phyloP scores from a whole-genome alignment of 35 echinoderm and acorn worm species.

The Patiria miniata region DNA sequence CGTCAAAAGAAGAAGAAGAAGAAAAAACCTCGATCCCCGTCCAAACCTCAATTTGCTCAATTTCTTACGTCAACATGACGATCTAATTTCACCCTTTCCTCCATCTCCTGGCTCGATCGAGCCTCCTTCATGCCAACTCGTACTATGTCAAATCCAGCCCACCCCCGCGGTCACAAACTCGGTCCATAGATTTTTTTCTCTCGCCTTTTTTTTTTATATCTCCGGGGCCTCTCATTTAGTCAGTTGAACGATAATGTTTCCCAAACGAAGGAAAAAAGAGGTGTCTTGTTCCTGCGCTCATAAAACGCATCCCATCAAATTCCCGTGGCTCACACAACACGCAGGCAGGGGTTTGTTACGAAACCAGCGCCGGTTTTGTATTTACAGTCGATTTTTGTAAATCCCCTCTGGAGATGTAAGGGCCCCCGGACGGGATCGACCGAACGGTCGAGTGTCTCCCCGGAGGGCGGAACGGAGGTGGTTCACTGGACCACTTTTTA shows the following conservation, averaged over 20 bases:
- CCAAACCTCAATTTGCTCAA: slow-evolving; percentile 30
- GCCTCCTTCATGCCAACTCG: background rate
- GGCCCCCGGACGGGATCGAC: slow-evolving; percentile 8
- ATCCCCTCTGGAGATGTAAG: slow-evolving; percentile 11
- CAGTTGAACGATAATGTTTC: background rate
- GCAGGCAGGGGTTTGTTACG: background rate
- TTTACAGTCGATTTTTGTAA: slow-evolving; percentile 6
- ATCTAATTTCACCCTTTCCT: slow-evolving; percentile 23
- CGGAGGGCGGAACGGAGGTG: background rate
- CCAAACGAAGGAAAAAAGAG: background rate
- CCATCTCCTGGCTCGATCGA: background rate
- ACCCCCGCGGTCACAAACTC: slow-evolving; percentile 1
- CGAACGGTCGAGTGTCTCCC: slow-evolving; percentile 3
- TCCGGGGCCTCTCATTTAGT: background rate
- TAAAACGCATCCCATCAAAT: background rate
- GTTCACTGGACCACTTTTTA: background rate
- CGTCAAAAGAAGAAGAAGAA: background rate
- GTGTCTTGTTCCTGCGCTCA: background rate
- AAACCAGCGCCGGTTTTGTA: background rate
- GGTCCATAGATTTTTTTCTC: background rate
- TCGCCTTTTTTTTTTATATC: too few relatives aligned
- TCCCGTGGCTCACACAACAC: background rate
- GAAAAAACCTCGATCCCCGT: background rate
- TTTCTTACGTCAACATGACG: slow-evolving; percentile 25
- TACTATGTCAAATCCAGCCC: background rate